Evolutionary conservation across 2,888 invertebrate genomes (phyloP).

Genomic region (Drosophila flavopinicola): DNA sequence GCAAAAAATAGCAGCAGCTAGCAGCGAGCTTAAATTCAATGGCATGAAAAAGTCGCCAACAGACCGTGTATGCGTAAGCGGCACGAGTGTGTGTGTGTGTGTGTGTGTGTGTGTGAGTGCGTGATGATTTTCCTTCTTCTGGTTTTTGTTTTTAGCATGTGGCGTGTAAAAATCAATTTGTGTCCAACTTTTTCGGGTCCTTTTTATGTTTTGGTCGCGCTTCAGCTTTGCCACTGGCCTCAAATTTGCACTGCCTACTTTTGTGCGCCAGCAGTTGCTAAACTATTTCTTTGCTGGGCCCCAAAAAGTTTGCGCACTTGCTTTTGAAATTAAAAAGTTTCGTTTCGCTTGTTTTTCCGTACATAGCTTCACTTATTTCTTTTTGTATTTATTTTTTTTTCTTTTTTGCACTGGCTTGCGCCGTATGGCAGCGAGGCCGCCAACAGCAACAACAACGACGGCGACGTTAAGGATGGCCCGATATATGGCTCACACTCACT

Average conservation of each 20-base stretch:
- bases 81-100: conserved; percentile 18
- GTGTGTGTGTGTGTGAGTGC: conserved; percentile 21
- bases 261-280: conserved; percentile 58
- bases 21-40: conserved; percentile 60
- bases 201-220: conserved; percentile 11
- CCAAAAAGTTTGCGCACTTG: conserved; percentile 50
- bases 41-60: conserved; percentile 66
- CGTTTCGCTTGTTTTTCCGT: conserved; percentile 35
- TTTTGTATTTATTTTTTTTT: conserved; percentile 20
- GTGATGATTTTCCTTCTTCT: conserved; percentile 57
- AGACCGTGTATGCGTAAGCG: conserved; percentile 27
- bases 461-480: conserved; percentile 37
- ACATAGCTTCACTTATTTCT: conserved; percentile 51
- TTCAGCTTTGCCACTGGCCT: conserved; percentile 23
- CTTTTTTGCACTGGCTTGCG: conserved; percentile 57
- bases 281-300: conserved; percentile 38
- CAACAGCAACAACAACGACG: conserved; percentile 39
- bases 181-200: conserved; percentile 45
- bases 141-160: conserved; percentile 37
- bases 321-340: conserved; percentile 65
- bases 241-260: conserved; percentile 60
- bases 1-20: conserved; percentile 67
- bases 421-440: conserved; percentile 65
- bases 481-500: conserved; percentile 52
- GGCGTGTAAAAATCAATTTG: conserved; percentile 70